These are phyloP conservation scores for Xanthia icteritia DNA, from an alignment of 2,888 invertebrate species.

Conservation along the genomic window DNA sequence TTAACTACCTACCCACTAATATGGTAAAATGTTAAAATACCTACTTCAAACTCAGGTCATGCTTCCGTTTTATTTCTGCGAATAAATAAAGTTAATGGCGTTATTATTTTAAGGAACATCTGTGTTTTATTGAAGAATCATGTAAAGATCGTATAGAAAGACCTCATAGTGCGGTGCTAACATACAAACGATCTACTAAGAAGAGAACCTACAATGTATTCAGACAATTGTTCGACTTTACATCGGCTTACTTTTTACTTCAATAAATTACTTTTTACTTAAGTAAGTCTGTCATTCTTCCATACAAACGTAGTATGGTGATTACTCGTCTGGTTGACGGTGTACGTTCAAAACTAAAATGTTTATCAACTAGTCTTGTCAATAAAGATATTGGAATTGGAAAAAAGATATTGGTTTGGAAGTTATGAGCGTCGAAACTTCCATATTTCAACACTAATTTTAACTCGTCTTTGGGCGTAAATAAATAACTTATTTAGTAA, in stretches of 20 bases:
- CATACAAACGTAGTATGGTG: too few relatives aligned
- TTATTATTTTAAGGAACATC: slow-evolving; percentile 37
- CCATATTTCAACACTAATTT: too few relatives aligned
- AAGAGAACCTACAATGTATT: slow-evolving; percentile 57
- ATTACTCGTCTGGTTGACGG: too few relatives aligned
- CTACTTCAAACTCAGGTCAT: slow-evolving; percentile 23
- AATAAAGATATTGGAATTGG: too few relatives aligned
- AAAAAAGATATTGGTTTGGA: too few relatives aligned
- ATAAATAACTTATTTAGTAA: too few relatives aligned
- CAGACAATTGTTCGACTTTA: slow-evolving; percentile 60
- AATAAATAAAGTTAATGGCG: slow-evolving; percentile 40
- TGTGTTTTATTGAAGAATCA: slow-evolving; percentile 27
- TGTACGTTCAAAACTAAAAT: too few relatives aligned
- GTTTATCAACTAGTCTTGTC: too few relatives aligned
- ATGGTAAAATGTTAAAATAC: slow-evolving; percentile 20
- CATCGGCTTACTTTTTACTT: slow-evolving; percentile 51
- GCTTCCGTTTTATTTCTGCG: slow-evolving; percentile 23
- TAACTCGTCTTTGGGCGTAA: too few relatives aligned
- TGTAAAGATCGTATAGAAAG: slow-evolving; percentile 16
- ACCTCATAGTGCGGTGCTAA: slow-evolving; percentile 31
- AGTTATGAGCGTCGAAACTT: too few relatives aligned
- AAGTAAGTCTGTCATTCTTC: too few relatives aligned
- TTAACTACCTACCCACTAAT: slow-evolving; percentile 21
- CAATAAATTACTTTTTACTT: too few relatives aligned
- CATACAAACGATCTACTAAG: slow-evolving; percentile 47